These are phyloP conservation scores for Cercopithecus hamlyni DNA, from an alignment of 2,797 vertebrate genomes.

Conservation along the genomic window DNA sequence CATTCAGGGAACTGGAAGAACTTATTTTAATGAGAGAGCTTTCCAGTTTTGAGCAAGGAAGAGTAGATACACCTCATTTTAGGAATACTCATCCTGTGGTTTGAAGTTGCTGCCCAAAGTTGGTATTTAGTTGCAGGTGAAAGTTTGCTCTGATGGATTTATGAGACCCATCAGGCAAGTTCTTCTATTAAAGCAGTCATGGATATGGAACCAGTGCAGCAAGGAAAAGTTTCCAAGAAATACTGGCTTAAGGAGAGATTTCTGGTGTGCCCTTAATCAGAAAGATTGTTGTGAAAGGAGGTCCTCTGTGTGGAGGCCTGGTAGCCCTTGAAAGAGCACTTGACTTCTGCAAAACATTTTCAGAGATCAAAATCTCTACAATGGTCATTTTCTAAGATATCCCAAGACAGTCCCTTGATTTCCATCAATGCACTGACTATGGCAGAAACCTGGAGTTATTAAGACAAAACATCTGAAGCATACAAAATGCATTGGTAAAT, in stretches of 20 bases:
- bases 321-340: not conserved
- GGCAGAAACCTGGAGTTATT: not conserved
- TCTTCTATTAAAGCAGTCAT: not conserved
- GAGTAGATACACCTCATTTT: not conserved
- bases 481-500: not conserved
- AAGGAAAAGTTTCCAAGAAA: not conserved
- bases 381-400: not conserved
- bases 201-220: not conserved
- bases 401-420: not conserved
- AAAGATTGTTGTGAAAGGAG: not conserved
- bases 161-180: not conserved
- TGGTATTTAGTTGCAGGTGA: not conserved
- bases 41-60: not conserved
- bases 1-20: not conserved
- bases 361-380: not conserved
- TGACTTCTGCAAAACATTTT: not conserved
- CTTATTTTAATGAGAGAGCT: not conserved
- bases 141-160: not conserved
- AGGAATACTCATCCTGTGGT: not conserved
- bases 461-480: not conserved
- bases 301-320: not conserved
- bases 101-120: not conserved
- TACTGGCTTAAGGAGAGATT: not conserved
- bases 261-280: not conserved
- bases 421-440: not conserved